Conservation (phyloP, 2,888 invertebrate species). For the Nesidiocoris tenuis region DNA sequence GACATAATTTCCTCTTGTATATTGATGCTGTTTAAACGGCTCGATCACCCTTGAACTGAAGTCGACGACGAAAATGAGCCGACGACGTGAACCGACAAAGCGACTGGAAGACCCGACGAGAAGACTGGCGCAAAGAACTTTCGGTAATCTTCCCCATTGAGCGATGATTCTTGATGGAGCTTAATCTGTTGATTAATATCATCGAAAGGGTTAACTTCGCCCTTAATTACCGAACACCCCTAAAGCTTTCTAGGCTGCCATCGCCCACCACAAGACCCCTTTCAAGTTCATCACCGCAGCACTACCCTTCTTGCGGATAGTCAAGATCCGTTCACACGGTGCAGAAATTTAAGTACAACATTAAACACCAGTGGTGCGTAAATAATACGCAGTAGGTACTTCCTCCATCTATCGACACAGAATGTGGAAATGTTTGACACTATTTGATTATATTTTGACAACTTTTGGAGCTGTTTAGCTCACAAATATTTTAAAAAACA, state of each 20-base stretch:
- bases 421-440: too few species aligned
- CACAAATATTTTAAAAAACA: too few species aligned
- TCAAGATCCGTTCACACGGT: too few species aligned
- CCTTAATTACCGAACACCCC: conserved; percentile 43
- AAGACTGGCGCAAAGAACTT: not conserved
- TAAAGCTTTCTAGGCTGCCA: conserved; percentile 18
- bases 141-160: not conserved
- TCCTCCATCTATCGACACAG: too few species aligned
- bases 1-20: not conserved
- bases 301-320: not conserved
- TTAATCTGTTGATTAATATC: conserved; percentile 44
- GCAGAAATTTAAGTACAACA: too few species aligned
- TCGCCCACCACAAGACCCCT: not conserved
- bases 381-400: too few species aligned
- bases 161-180: conserved; percentile 41
- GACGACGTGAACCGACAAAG: too few species aligned
- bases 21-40: not conserved
- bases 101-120: not conserved
- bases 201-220: conserved; percentile 34
- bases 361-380: not conserved
- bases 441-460: too few species aligned
- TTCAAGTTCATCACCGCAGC: not conserved
- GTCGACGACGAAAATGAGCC: not conserved
- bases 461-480: too few species aligned
- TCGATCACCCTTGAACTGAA: too few species aligned